These are phyloP conservation scores for Myotis myotis DNA, from an alignment of 2,797 vertebrate genomes.

Conservation along the genomic window DNA sequence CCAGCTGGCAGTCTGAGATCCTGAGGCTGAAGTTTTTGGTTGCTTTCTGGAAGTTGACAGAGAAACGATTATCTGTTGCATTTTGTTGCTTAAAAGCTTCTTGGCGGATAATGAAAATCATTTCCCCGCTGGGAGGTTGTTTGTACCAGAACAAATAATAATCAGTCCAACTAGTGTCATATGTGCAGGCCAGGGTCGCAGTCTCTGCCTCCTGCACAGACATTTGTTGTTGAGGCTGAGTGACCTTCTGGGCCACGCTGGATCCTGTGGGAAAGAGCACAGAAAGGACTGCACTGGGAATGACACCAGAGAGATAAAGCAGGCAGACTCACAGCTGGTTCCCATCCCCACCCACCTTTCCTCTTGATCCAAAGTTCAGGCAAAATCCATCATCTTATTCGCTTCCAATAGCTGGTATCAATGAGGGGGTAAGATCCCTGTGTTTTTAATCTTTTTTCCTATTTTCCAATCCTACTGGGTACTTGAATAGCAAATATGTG, in stretches of 20 bases:
- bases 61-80: neutral
- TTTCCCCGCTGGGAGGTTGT: neutral
- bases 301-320: neutral
- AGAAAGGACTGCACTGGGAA: neutral
- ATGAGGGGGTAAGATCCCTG: neutral
- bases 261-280: neutral
- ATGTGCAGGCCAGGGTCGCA: neutral
- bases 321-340: neutral
- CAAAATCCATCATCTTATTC: neutral
- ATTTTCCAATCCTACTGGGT: neutral
- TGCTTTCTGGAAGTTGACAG: slow-evolving; percentile 64
- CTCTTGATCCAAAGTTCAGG: neutral
- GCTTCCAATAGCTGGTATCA: neutral
- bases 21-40: slow-evolving; percentile 43
- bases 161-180: rapidly evolving
- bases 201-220: neutral
- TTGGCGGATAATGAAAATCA: slow-evolving; percentile 22
- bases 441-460: neutral
- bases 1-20: slow-evolving; percentile 42
- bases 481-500: neutral
- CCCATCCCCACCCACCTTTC: neutral
- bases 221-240: slow-evolving; percentile 45
- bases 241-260: neutral
- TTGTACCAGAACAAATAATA: slow-evolving; percentile 70
- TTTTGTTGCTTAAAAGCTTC: slow-evolving; percentile 23